phyloP scores from a whole-genome alignment of 2,888 invertebrate species.

The Drosophila pseudotakahashii region DNA sequence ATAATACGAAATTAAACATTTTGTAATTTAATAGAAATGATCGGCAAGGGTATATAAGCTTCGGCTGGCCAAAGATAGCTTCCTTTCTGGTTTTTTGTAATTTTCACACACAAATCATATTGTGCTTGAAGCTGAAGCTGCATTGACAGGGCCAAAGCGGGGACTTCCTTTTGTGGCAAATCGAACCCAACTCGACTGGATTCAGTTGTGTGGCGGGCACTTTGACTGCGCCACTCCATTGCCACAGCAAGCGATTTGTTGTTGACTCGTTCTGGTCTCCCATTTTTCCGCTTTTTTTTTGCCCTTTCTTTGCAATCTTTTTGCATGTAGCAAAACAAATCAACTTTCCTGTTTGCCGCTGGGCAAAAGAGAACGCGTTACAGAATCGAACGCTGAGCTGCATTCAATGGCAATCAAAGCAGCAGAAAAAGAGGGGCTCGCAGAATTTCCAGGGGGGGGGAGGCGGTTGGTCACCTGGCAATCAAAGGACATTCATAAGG shows the following conservation, averaged over 20 bases:
- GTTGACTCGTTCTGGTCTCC: slow-evolving; percentile 36
- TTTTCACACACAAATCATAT: slow-evolving; percentile 40
- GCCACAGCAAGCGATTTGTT: slow-evolving; percentile 51
- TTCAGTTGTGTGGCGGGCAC: slow-evolving; percentile 49
- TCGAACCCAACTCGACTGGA: slow-evolving; percentile 39
- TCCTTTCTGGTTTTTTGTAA: slow-evolving; percentile 3
- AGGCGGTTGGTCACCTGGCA: not conserved
- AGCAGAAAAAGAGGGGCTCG: slow-evolving; percentile 10
- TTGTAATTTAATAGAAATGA: too few relatives aligned
- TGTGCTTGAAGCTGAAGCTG: slow-evolving; percentile 26
- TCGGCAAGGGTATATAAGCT: too few relatives aligned
- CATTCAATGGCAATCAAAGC: slow-evolving; percentile 61
- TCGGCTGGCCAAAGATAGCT: too few relatives aligned
- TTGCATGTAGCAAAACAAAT: slow-evolving; percentile 71
- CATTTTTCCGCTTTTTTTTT: not conserved
- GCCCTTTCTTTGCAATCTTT: slow-evolving; percentile 40
- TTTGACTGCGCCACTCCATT: slow-evolving; percentile 54
- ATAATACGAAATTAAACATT: too few relatives aligned
- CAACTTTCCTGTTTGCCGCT: slow-evolving; percentile 59
- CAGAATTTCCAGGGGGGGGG: not conserved
- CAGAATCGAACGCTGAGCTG: slow-evolving; percentile 62
- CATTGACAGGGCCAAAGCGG: slow-evolving; percentile 31
- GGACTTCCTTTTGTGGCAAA: slow-evolving; percentile 34
- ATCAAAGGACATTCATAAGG: slow-evolving; percentile 2
- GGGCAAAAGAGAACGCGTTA: slow-evolving; percentile 48